Percentiles rank a stretch among this genome's conserved stretches.
Evolutionary conservation across 35 echinoderm and acorn worm species (phyloP).

Genomic region (Chiridota heheva): DNA sequence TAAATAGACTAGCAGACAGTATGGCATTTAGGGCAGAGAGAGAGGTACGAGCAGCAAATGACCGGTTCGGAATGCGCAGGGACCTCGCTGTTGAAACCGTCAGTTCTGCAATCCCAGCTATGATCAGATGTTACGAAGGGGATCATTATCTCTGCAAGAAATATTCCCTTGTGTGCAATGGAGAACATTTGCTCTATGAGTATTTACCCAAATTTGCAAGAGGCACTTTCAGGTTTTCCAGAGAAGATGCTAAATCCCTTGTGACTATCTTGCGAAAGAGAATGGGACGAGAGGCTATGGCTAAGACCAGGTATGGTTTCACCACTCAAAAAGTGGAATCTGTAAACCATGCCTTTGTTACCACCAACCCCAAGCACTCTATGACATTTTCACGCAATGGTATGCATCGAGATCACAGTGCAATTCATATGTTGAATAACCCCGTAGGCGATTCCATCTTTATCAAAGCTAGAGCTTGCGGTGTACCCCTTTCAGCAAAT

Average conservation of each 20-base stretch:
- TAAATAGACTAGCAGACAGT: background rate
- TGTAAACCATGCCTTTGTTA: conserved; percentile 38
- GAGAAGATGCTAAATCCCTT: background rate
- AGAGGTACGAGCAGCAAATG: conserved; percentile 18
- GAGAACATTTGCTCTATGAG: background rate
- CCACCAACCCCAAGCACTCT: conserved; percentile 46
- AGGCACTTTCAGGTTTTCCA: conserved; percentile 2
- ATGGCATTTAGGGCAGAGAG: background rate
- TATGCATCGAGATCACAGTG: conserved; percentile 39
- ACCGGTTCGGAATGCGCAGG: background rate
- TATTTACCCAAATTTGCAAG: background rate
- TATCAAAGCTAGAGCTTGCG: background rate
- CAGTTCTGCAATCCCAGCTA: background rate
- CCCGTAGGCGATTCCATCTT: conserved; percentile 21
- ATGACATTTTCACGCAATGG: conserved; percentile 45
- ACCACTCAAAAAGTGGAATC: conserved; percentile 52
- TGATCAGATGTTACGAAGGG: conserved; percentile 34
- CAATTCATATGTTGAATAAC: conserved; percentile 52
- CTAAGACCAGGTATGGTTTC: conserved; percentile 15
- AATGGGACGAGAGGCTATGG: conserved; percentile 1
- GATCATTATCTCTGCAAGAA: conserved; percentile 1
- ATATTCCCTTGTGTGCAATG: conserved; percentile 18
- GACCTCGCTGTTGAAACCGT: background rate
- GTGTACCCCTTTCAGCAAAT: background rate
- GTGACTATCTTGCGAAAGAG: background rate